Evolutionary conservation across 2,113 vertebrate species (phyloP).

Genomic region (Natator depressus): DNA sequence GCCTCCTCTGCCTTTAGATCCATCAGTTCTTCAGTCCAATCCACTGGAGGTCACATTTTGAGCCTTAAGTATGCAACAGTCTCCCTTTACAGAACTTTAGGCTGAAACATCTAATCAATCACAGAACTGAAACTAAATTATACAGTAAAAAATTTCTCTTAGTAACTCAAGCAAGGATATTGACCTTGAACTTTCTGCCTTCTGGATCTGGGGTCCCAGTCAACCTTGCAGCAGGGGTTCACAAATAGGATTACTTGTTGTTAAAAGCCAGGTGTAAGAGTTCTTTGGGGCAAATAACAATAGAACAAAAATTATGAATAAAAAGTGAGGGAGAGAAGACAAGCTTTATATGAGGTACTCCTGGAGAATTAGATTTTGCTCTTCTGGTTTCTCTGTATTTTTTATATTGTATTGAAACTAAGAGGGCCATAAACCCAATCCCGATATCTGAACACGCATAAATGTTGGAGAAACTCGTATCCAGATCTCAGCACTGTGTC

Average conservation of each 20-base stretch:
- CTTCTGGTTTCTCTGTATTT: neutral
- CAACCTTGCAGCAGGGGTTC: neutral
- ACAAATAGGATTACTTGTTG: neutral
- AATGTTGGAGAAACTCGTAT: neutral
- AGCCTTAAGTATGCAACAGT: neutral
- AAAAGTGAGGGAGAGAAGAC: neutral
- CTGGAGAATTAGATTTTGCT: neutral
- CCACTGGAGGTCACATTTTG: neutral
- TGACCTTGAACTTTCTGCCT: neutral
- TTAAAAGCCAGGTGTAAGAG: neutral
- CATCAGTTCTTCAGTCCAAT: too few species aligned
- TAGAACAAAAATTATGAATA: neutral
- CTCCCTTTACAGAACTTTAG: neutral
- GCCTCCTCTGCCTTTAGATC: too few species aligned
- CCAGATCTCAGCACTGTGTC: neutral
- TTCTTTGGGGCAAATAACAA: neutral
- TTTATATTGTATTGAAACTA: neutral
- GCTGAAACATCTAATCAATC: neutral
- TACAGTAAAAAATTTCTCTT: neutral
- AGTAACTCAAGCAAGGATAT: neutral
- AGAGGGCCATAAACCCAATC: neutral
- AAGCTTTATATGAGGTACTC: neutral
- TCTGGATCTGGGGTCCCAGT: neutral
- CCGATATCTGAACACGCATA: neutral
- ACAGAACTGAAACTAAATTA: neutral